phyloP scores from a whole-genome alignment of 2,797 vertebrate genomes.

The Amblyopsis hoosieri region DNA sequence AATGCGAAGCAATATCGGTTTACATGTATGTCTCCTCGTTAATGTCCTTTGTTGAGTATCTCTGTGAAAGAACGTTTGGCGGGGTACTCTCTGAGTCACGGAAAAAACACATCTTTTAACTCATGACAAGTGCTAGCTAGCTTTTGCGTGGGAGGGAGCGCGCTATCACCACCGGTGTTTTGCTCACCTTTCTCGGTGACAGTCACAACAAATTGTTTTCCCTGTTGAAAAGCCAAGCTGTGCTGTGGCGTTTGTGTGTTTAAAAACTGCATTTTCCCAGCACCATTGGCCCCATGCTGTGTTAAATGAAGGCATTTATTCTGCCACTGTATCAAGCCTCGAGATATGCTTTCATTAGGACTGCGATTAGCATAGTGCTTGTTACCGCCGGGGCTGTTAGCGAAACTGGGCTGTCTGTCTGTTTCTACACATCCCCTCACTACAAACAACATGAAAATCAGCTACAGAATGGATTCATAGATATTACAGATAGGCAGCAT shows the following conservation, averaged over 20 bases:
- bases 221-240: slow-evolving; percentile 56
- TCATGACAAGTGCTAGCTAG: slow-evolving; percentile 9
- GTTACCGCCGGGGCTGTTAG: slow-evolving; percentile 72
- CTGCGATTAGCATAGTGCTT: slow-evolving; percentile 77
- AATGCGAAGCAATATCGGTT: slow-evolving; percentile 25
- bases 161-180: slow-evolving; percentile 18
- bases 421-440: slow-evolving; percentile 52
- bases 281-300: slow-evolving; percentile 67
- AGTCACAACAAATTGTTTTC: slow-evolving; percentile 59
- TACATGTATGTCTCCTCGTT: no score
- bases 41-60: no score
- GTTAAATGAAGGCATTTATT: slow-evolving; percentile 79
- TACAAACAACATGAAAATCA: slow-evolving; percentile 61
- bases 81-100: background rate
- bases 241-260: slow-evolving; percentile 68
- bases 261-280: slow-evolving; percentile 67
- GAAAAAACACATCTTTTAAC: slow-evolving; percentile 23
- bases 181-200: slow-evolving; percentile 33
- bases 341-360: slow-evolving; percentile 77
- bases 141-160: slow-evolving; percentile 21
- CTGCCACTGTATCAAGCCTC: slow-evolving; percentile 60
- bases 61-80: no score
- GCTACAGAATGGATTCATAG: slow-evolving; percentile 39
- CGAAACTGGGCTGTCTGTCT: slow-evolving; percentile 60
- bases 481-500: slow-evolving; percentile 38